Conservation (phyloP, 2,113 vertebrate genomes). For the Lipophrys pholis region DNA sequence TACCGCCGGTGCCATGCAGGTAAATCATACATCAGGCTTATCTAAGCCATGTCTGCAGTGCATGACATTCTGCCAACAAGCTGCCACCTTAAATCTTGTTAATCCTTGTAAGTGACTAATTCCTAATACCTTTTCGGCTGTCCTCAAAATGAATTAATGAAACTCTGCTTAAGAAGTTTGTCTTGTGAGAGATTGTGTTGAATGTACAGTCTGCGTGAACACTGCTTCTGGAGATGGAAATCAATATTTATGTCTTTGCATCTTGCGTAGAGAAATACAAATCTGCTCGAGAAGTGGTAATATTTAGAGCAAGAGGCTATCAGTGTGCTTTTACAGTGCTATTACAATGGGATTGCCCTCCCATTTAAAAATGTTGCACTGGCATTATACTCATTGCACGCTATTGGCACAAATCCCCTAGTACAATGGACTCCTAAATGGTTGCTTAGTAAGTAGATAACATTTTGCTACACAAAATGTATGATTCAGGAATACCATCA, state of each 20-base stretch:
- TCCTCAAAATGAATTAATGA: conserved; percentile 44
- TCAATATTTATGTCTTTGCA: conserved; percentile 8
- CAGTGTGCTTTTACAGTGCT: conserved; percentile 42
- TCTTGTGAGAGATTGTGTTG: conserved; percentile 38
- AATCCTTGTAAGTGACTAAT: conserved; percentile 63
- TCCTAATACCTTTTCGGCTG: conserved; percentile 45
- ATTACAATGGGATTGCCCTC: conserved; percentile 33
- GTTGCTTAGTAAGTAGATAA: conserved; percentile 17
- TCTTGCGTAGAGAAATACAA: conserved; percentile 28
- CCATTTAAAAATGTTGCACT: conserved; percentile 27
- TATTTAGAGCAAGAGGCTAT: conserved; percentile 67
- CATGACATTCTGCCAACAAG: conserved; percentile 60
- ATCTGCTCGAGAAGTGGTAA: conserved; percentile 30
- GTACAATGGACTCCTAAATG: conserved; percentile 24
- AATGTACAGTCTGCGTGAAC: neutral
- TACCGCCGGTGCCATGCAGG: conserved; percentile 67
- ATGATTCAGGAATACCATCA: conserved; percentile 48
- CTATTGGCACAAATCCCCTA: conserved; percentile 40
- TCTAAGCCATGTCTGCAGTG: conserved; percentile 58
- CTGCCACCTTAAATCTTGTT: conserved; percentile 61
- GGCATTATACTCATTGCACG: conserved; percentile 15
- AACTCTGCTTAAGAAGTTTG: conserved; percentile 16
- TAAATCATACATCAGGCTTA: conserved; percentile 68
- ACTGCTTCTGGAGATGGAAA: conserved; percentile 5
- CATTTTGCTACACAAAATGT: conserved; percentile 40